These are phyloP conservation scores for Mormoops blainvillei DNA, from an alignment of 2,113 vertebrate genomes.

Conservation along the genomic window DNA sequence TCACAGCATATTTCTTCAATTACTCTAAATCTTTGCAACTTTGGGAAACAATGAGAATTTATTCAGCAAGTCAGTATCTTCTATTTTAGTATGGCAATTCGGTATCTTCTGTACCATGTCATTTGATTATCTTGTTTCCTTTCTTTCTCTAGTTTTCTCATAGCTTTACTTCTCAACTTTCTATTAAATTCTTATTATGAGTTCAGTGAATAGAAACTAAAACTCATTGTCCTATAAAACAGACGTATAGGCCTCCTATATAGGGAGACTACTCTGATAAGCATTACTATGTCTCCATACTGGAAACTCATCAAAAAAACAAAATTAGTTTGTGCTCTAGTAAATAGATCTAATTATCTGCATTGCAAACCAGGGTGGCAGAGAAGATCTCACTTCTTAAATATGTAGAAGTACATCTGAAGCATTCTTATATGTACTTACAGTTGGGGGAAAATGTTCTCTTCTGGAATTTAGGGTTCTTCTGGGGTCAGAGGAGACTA, in stretches of 20 bases:
- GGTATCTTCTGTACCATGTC: neutral
- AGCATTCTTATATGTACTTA: neutral
- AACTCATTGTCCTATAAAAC: neutral
- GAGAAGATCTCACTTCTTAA: neutral
- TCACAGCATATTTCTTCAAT: neutral
- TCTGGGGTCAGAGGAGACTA: slow-evolving; percentile 30
- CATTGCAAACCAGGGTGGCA: neutral
- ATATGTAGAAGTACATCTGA: neutral
- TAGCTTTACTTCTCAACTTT: slow-evolving; percentile 1
- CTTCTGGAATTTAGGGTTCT: neutral
- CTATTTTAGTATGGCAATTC: neutral
- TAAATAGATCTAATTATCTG: neutral
- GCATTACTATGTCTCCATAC: neutral
- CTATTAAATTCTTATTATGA: neutral
- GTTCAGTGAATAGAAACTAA: neutral
- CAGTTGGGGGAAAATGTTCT: neutral
- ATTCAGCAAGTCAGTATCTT: neutral
- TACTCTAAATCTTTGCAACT: neutral
- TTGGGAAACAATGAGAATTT: neutral
- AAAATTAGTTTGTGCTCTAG: neutral
- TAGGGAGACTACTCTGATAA: neutral
- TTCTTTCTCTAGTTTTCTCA: neutral
- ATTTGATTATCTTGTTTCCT: neutral
- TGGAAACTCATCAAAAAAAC: neutral
- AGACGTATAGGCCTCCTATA: neutral